Base-by-base conservation (phyloP, 2,888 invertebrate species). In the Apomyelois bistriatella region DNA sequence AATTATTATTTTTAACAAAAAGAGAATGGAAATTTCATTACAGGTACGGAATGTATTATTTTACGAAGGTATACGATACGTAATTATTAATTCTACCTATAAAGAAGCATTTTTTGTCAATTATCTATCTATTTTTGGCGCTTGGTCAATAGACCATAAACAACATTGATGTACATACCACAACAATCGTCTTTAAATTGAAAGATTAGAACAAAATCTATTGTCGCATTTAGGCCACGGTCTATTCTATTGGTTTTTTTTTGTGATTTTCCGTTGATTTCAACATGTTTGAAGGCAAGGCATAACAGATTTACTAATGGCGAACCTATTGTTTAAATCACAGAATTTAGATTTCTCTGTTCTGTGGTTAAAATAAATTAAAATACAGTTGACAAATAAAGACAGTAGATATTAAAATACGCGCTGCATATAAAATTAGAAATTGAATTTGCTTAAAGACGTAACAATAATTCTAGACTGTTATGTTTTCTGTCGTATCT, bases 151-250 rank as follows among this genome's bases (percentile, higher is more conserved):
- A 42, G 42, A 28, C 53, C 57, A 37, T 57, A 35, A 55, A 47
- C 17, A 12, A 8, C 54, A 64, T 55, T 53, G 40, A 56, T 59
- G 50, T 13, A n/a, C n/a, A n/a, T n/a, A 32, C 40, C 35, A 32
- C 53, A 54, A 48, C 37, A 47, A 71, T 63, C 64, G 64, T 62
- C 28, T 48, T 40, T 75, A 70, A 79, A 82, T 80, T 80, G 74
- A 66, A 74, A 70, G 78, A 81, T 82, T 80, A 74, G 70, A 70
- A 74, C 74, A 68, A 77, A 75, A 66, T 69, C 65, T 50, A 69
- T 70, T 69, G 66, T 62, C 60, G 58, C 65, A 76, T 73, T 66
- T 66, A 59, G 78, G 82, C 79, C 82, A 60, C n/a, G 60, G 60
- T n/a, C 13, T 13, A 35, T 17, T 38, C 10, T 16, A 42, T 46